Base-by-base conservation (phyloP, 1,140 invertebrate genomes). In the Leguminivora glycinivorella region DNA sequence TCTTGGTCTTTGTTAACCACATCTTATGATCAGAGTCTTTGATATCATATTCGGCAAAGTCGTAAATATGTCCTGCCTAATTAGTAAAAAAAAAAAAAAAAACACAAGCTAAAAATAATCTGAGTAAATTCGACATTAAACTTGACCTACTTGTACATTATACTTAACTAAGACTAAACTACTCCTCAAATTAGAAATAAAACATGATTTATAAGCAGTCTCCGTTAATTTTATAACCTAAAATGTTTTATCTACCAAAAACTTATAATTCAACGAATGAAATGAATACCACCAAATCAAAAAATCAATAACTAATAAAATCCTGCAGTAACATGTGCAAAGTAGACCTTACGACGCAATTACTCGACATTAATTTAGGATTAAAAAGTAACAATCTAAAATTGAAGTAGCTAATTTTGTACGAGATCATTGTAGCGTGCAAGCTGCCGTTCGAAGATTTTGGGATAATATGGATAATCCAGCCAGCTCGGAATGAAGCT, bases 381-480 rank as follows among this genome's bases (percentile, higher is more conserved):
- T 84, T 80, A 80, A 81, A 83, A 84, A 83, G 76, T 78, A 83
- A 76, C 76, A 52, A 80, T 83, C 70, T 79, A 78, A 84, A 80
- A 83, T 77, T 80, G 72, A 78, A 81, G 79, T 80, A 63, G 58
- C 58, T 63, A 76, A 83, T 80, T 83, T 79, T 84, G 79, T 79
- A 78, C 83, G 78, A 79, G 76, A 84, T 83, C 77, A 82, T 26
- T 29, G 26, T 63, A 31, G 58, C 58, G 26, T 26, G 56, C 58
- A 34, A 63, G 77, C 79, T 84, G 83, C 74, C 76, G 75, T 78
- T 83, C 79, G 72, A 74, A 86, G 84, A 86, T 86, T 86, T 83
- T 81, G 69, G 82, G 83, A 85, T 85, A 85, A 85, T 86, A 84
- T 84, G 83, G 84, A 86, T 86, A 84, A 86, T 84, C 84, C 83